Evolutionary conservation across 2,113 vertebrate species (phyloP).

Genomic region (Scopus umbretta): DNA sequence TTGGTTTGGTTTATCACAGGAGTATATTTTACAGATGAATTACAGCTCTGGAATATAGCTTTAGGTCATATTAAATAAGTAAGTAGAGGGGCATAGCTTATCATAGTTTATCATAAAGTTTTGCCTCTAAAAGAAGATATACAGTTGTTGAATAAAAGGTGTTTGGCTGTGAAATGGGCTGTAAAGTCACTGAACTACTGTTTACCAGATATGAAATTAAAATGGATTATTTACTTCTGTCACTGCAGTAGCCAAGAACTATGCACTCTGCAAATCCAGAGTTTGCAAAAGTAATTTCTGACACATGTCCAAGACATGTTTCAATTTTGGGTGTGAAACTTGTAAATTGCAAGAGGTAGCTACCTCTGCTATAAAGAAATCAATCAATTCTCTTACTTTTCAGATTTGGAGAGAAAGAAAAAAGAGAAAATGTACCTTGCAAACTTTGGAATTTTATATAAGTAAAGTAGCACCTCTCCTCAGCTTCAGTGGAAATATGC

Average conservation of each 20-base stretch:
- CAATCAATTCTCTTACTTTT: background rate
- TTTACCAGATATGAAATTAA: background rate
- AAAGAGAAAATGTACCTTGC: background rate
- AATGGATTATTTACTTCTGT: background rate
- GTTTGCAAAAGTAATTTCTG: background rate
- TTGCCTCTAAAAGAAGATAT: background rate
- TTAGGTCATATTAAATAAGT: background rate
- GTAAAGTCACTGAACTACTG: background rate
- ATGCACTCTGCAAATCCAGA: background rate
- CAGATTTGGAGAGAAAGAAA: background rate
- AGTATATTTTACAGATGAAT: background rate
- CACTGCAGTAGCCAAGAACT: background rate
- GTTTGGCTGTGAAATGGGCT: background rate
- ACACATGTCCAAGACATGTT: background rate
- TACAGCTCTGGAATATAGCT: background rate
- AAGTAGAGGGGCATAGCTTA: background rate
- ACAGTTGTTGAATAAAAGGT: background rate
- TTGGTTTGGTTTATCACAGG: accelerated
- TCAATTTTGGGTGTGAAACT: background rate
- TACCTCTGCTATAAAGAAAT: background rate
- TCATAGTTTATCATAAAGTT: background rate
- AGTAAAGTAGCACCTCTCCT: background rate
- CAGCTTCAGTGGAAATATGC: background rate
- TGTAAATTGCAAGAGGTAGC: background rate
- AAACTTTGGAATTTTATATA: background rate